These are phyloP conservation scores for Falco naumanni DNA, from an alignment of 2,797 vertebrate species.

Conservation along the genomic window DNA sequence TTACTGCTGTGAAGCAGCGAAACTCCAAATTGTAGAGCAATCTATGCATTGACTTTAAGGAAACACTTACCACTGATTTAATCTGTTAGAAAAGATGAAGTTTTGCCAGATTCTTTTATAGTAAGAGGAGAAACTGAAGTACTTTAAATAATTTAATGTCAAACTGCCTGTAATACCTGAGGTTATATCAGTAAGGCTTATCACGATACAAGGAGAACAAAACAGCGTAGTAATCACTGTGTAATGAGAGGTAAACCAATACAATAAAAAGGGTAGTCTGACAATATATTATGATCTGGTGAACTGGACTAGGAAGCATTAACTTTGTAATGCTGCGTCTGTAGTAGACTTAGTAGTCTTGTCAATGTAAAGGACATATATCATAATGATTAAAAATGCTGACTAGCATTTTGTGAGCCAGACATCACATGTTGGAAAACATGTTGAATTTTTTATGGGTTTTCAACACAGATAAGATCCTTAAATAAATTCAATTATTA, in stretches of 20 bases:
- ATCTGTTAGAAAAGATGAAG: too few species aligned
- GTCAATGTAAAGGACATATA: neutral
- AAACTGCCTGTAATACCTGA: neutral
- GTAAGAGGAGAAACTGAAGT: neutral
- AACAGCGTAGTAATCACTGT: neutral
- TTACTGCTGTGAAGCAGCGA: too few species aligned
- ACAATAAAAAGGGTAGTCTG: neutral
- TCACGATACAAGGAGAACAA: neutral
- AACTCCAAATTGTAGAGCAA: too few species aligned
- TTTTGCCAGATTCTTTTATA: neutral
- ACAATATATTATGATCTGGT: too few species aligned
- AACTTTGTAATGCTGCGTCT: neutral
- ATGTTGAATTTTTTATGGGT: too few species aligned
- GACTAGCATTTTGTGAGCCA: neutral
- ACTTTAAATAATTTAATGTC: neutral
- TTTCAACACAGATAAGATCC: too few species aligned
- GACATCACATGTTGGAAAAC: neutral
- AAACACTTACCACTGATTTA: too few species aligned
- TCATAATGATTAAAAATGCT: neutral
- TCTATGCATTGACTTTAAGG: too few species aligned
- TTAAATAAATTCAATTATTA: too few species aligned
- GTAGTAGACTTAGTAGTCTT: neutral
- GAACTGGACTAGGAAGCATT: neutral
- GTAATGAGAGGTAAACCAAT: neutral
- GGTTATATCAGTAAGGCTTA: neutral